Evolutionary conservation across 2,888 invertebrate species (phyloP), one percentile per base, ranked within the genome.

Genomic region (Drepana falcataria): DNA sequence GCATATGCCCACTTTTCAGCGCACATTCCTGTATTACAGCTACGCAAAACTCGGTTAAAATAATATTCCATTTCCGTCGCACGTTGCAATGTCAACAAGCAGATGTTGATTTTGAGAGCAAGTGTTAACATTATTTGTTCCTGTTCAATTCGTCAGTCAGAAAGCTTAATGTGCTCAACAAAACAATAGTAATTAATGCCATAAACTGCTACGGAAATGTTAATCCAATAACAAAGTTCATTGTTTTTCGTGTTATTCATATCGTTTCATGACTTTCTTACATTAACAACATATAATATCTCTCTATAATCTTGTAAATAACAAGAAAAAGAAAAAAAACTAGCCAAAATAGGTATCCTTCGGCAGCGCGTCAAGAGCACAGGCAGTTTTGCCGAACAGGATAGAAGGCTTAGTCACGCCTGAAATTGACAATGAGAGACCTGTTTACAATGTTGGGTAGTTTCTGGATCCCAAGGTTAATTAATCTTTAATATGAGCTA

Each of bases 91-190:
- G 66, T 77, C 71, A 77, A 77, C 73, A 76, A 57, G 58, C 60
- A 65, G 68, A 64, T 77, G 80, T 77, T 79, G 71, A 72, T 72
- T 79, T 75, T 79, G 65, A 68, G 58, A 68, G 67, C 68, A 76
- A 77, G 78, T 78, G 77, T 73, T 75, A 71, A 76, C 71, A 75
- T 73, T 70, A 78, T 73, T 75, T 76, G 72, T 68, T 64, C 61
- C 61, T 61, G 77, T 72, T 69, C 66, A 73, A 73, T 72, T 72
- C 71, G 69, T 75, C 73, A 72, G 73, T 73, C 62, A 61, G 64
- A 59, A 66, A 73, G 69, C 66, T 68, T 69, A 75, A 72, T 74
- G 65, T 65, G 68, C 59, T 72, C 65, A 60, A 65, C 66, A 68
- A 67, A 73, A 72, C 74, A 76, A 71, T 71, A 63, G 77, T 72